phyloP scores from a whole-genome alignment of 1,140 invertebrate genomes.

The Stenopsyche tienmushanensis region DNA sequence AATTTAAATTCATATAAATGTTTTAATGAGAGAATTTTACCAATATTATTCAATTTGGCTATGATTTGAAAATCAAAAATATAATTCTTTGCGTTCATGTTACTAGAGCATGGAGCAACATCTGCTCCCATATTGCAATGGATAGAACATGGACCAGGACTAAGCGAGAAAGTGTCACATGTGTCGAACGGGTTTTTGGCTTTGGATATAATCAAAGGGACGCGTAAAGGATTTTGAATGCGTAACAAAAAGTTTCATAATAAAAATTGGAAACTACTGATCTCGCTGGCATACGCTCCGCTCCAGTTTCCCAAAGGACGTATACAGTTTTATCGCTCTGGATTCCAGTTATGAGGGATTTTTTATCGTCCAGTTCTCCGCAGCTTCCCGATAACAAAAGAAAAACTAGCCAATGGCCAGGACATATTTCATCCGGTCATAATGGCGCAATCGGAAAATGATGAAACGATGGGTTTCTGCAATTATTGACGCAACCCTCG shows the following conservation, averaged over 20 bases:
- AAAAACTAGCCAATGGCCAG: slow-evolving; percentile 14
- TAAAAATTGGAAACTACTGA: slow-evolving; percentile 6
- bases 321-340: slow-evolving; percentile 19
- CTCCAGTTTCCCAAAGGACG: background rate
- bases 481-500: slow-evolving; percentile 14
- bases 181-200: background rate
- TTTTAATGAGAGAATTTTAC: too few relatives aligned
- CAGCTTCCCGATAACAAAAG: slow-evolving; percentile 19
- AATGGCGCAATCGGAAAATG: slow-evolving; percentile 24
- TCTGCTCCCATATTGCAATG: too few relatives aligned
- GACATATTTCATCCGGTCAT: slow-evolving; percentile 27
- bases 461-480: slow-evolving; percentile 13
- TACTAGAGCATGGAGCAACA: too few relatives aligned
- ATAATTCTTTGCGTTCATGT: too few relatives aligned
- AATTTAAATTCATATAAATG: too few relatives aligned
- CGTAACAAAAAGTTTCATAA: slow-evolving; percentile 10
- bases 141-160: too few relatives aligned
- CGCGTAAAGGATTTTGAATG: background rate
- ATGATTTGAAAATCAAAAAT: too few relatives aligned
- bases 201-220: background rate
- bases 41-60: too few relatives aligned
- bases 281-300: background rate
- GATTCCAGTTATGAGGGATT: slow-evolving; percentile 15
- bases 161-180: slow-evolving; percentile 1
- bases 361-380: slow-evolving; percentile 20